phyloP scores from a whole-genome alignment of 2,113 vertebrate genomes.

The Chaetorhynchus papuensis region DNA sequence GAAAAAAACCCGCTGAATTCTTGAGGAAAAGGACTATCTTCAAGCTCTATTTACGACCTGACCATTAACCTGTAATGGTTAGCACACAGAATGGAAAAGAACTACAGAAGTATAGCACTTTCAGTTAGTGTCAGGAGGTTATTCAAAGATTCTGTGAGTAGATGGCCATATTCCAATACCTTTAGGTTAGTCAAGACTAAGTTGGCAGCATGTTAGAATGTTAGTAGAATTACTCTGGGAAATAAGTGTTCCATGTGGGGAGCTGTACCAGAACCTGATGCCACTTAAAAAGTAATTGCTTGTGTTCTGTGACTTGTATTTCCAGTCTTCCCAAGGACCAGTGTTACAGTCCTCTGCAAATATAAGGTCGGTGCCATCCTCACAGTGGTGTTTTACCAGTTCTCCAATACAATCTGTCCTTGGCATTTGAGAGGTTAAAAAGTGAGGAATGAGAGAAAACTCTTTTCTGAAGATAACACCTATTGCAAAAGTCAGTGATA shows the following conservation, averaged over 20 bases:
- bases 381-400: background rate
- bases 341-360: background rate
- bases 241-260: background rate
- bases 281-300: background rate
- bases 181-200: background rate
- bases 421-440: slow-evolving; percentile 18
- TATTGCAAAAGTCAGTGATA: background rate
- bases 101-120: background rate
- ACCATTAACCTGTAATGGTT: background rate
- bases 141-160: background rate
- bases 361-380: background rate
- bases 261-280: background rate
- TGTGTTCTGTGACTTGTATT: background rate
- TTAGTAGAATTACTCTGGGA: background rate
- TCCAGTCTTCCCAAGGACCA: background rate
- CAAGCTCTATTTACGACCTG: background rate
- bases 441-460: background rate
- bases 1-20: background rate
- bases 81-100: background rate
- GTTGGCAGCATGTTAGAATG: background rate
- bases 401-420: background rate
- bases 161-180: background rate
- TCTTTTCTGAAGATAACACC: background rate
- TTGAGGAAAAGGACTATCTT: background rate
- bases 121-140: background rate